These are phyloP conservation scores for Cirrhinus molitorella DNA, from an alignment of 2,797 vertebrate genomes.

Conservation along the genomic window DNA sequence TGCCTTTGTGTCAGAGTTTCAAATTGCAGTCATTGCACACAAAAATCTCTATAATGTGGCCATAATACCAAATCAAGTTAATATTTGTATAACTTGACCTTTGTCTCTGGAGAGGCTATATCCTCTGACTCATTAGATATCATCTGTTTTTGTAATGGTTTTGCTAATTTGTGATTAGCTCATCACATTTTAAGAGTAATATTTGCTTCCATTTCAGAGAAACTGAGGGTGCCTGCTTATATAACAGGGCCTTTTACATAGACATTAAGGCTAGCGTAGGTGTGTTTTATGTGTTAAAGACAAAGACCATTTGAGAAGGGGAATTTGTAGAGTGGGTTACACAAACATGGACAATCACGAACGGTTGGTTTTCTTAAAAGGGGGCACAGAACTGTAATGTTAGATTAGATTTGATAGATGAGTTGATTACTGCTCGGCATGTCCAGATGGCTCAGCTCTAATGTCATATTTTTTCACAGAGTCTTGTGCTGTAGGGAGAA, in stretches of 20 bases:
- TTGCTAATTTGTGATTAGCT: constrained; percentile 28
- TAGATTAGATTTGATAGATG: constrained; percentile 27
- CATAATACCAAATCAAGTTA: constrained; percentile 17
- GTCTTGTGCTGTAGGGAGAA: constrained; percentile 12
- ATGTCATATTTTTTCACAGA: constrained; percentile 33
- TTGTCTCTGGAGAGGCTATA: background rate
- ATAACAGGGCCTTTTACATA: constrained; percentile 9
- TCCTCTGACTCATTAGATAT: constrained; percentile 24
- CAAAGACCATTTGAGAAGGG: constrained; percentile 17
- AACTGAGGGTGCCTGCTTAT: constrained; percentile 21
- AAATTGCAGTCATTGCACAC: background rate
- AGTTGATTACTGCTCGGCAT: constrained; percentile 38
- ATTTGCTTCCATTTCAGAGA: constrained; percentile 21
- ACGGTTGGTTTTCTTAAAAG: constrained; percentile 9
- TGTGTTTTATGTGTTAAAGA: constrained; percentile 30
- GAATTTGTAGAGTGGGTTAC: background rate
- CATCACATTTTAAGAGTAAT: constrained; percentile 8
- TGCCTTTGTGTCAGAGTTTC: constrained; percentile 9
- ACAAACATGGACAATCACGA: background rate
- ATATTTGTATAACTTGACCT: background rate
- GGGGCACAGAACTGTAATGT: constrained; percentile 17
- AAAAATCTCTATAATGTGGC: constrained; percentile 2
- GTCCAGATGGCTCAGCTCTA: constrained; percentile 47
- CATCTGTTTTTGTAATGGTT: background rate
- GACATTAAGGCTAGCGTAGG: constrained; percentile 23